Percentiles rank a stretch among this genome's conserved stretches.
These are phyloP conservation scores for Ophioderma brevispina DNA, from an alignment of 35 echinoderm and acorn worm species.

Conservation along the genomic window DNA sequence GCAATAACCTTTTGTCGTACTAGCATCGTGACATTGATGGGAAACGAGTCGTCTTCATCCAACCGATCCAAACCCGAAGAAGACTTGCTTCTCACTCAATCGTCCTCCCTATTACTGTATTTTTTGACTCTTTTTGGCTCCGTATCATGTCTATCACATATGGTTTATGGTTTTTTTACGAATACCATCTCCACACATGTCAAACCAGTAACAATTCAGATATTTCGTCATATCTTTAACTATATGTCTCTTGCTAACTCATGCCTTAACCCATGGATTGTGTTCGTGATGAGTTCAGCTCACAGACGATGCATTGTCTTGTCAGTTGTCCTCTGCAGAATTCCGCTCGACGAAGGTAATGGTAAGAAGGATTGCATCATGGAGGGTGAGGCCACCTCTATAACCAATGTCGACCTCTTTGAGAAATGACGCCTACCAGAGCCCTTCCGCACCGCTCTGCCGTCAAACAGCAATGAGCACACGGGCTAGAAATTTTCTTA, in stretches of 20 bases:
- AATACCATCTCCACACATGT: not conserved
- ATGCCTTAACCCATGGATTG: slow-evolving; percentile 65
- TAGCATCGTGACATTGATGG: not conserved
- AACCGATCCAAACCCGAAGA: slow-evolving; percentile 59
- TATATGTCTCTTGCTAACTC: slow-evolving; percentile 20
- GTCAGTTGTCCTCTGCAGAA: no score
- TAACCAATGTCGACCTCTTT: no score
- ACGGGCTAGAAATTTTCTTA: no score
- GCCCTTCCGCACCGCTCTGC: no score
- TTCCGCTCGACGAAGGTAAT: no score
- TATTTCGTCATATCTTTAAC: not conserved
- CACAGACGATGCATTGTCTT: no score
- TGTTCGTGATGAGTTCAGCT: slow-evolving; percentile 82
- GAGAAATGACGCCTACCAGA: no score
- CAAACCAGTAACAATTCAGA: not conserved
- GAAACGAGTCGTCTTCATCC: not conserved
- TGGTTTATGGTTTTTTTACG: slow-evolving; percentile 28
- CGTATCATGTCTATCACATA: slow-evolving; percentile 64
- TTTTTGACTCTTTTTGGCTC: slow-evolving; percentile 88
- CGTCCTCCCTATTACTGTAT: slow-evolving; percentile 63
- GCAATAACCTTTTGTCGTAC: not conserved
- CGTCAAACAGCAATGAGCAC: no score
- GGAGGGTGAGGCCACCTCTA: no score
- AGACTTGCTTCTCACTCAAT: slow-evolving; percentile 72
- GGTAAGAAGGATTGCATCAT: no score